phyloP scores from a whole-genome alignment of 2,113 vertebrate species.

The Rhinogobius similis region DNA sequence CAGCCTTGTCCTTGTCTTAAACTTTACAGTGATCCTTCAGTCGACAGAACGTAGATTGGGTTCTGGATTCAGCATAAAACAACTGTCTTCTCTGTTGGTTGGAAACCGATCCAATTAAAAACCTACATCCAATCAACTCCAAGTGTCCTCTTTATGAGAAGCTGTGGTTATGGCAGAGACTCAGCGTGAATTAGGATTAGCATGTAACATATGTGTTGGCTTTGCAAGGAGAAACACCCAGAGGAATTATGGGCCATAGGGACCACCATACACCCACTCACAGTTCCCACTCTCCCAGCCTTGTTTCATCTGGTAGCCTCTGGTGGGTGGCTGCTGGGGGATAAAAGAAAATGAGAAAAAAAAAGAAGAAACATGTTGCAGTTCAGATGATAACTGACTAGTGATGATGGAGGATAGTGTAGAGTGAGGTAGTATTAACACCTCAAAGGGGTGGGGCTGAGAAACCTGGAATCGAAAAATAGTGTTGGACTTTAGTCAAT shows the following conservation, averaged over 20 bases:
- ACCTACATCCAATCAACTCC: not conserved
- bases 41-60: too few relatives aligned
- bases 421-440: constrained; percentile 46
- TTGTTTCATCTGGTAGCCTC: constrained; percentile 25
- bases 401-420: constrained; percentile 56
- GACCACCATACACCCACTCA: constrained; percentile 21
- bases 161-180: constrained; percentile 18
- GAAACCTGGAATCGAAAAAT: constrained; percentile 44
- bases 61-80: too few relatives aligned
- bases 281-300: constrained; percentile 6
- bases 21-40: not conserved
- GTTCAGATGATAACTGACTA: constrained; percentile 45
- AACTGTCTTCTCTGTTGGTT: not conserved
- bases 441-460: constrained; percentile 27
- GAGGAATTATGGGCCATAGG: constrained; percentile 16
- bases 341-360: constrained; percentile 21
- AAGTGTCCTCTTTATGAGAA: constrained; percentile 2
- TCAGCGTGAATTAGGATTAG: constrained; percentile 34
- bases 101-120: not conserved
- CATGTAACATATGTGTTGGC: constrained; percentile 41
- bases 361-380: constrained; percentile 11
- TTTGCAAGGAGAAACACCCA: constrained; percentile 15
- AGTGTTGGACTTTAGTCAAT: constrained; percentile 27
- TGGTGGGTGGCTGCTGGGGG: constrained; percentile 12
- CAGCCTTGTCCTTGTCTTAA: not conserved